Conservation (phyloP, 2,888 invertebrate genomes). For the Hartigia nigra region DNA sequence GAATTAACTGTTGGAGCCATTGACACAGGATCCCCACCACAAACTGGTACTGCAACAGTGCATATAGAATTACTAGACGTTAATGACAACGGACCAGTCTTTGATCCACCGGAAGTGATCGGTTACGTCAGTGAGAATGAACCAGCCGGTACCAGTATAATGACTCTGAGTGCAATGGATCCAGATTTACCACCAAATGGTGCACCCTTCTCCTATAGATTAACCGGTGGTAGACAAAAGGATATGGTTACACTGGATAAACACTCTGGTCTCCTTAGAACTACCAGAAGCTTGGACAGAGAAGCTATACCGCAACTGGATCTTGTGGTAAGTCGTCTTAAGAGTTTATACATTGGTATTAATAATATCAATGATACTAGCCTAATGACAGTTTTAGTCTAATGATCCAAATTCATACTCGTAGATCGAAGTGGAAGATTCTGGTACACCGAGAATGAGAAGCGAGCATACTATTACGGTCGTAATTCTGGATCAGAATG, state of each 20-base stretch:
- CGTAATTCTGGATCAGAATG: conserved; percentile 87
- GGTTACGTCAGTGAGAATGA: conserved; percentile 90
- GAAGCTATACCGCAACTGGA: conserved; percentile 82
- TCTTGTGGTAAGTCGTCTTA: conserved; percentile 68
- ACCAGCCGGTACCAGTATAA: conserved; percentile 83
- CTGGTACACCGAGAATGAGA: conserved; percentile 84
- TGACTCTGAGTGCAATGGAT: conserved; percentile 88
- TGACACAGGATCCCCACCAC: conserved; percentile 88
- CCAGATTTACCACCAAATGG: conserved; percentile 91
- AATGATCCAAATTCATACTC: conserved; percentile 19
- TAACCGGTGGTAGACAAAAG: conserved; percentile 83
- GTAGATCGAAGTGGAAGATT: conserved; percentile 86
- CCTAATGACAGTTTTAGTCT: conserved; percentile 3
- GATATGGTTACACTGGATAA: conserved; percentile 81
- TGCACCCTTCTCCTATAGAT: conserved; percentile 85
- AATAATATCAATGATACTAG: background rate
- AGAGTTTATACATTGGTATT: background rate
- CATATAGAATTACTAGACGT: conserved; percentile 84
- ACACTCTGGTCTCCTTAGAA: conserved; percentile 83
- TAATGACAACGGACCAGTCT: conserved; percentile 93
- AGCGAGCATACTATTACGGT: conserved; percentile 83
- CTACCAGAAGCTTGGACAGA: conserved; percentile 83
- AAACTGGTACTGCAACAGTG: conserved; percentile 90
- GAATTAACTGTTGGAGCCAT: conserved; percentile 86
- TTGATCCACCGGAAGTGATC: conserved; percentile 77